These are phyloP conservation scores for Caenorhabditis imperialis DNA, from an alignment of 2,888 invertebrate genomes.

Conservation along the genomic window DNA sequence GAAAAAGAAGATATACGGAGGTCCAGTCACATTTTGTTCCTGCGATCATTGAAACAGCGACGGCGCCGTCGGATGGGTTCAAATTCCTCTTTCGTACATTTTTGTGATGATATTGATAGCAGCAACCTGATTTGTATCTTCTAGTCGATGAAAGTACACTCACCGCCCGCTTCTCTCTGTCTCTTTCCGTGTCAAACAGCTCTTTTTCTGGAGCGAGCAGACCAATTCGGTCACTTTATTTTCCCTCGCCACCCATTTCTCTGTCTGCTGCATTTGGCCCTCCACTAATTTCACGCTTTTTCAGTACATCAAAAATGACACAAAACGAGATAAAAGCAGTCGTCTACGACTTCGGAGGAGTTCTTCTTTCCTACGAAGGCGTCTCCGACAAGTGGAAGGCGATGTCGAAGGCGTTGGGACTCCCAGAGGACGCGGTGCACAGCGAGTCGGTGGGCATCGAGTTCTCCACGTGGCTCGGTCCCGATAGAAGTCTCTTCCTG, in stretches of 20 bases:
- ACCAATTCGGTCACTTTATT: too few relatives aligned
- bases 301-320: conserved; percentile 8
- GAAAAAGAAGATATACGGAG: conserved; percentile 11
- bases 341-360: conserved; percentile 65
- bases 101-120: too few relatives aligned
- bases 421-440: conserved; percentile 36
- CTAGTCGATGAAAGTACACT: too few relatives aligned
- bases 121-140: too few relatives aligned
- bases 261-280: neutral
- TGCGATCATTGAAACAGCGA: too few relatives aligned
- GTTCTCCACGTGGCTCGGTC: conserved; percentile 57
- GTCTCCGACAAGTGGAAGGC: conserved; percentile 44
- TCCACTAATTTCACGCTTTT: conserved; percentile 1
- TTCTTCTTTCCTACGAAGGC: conserved; percentile 56
- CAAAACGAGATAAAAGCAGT: conserved; percentile 58
- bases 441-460: conserved; percentile 41
- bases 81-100: too few relatives aligned
- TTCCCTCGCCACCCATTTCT: neutral
- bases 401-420: conserved; percentile 38
- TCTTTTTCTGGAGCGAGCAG: too few relatives aligned
- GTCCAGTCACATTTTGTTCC: conserved; percentile 18
- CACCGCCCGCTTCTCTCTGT: too few relatives aligned
- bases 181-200: too few relatives aligned
- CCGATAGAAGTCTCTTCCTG: conserved; percentile 52
- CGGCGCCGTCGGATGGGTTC: too few relatives aligned